Evolutionary conservation across 2,888 invertebrate species (phyloP).

Genomic region (Campaea margaritaria): DNA sequence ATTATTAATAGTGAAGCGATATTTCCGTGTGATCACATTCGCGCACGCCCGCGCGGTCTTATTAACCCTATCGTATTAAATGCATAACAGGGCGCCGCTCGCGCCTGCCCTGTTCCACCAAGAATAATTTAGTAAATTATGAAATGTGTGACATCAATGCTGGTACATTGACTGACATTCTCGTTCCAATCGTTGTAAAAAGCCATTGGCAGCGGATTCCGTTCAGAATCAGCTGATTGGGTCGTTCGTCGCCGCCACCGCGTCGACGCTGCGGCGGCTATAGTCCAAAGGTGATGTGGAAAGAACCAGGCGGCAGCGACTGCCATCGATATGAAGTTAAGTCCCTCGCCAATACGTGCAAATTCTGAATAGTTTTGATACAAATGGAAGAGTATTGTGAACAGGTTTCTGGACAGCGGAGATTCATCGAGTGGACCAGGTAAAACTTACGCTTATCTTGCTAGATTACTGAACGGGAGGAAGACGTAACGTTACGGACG

Average conservation of each 20-base stretch:
- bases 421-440: conserved; percentile 53
- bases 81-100: conserved; percentile 61
- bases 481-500: conserved; percentile 1
- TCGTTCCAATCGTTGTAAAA: conserved; percentile 57
- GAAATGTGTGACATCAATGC: conserved; percentile 75
- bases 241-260: conserved; percentile 73
- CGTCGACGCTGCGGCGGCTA: conserved; percentile 61
- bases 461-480: conserved; percentile 4
- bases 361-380: conserved; percentile 44
- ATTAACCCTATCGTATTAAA: conserved; percentile 64
- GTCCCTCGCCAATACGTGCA: conserved; percentile 56
- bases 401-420: conserved; percentile 49
- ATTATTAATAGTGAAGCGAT: conserved; percentile 70
- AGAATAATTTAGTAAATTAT: conserved; percentile 57
- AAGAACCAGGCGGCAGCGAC: conserved; percentile 59
- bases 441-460: conserved; percentile 19
- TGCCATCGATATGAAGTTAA: conserved; percentile 56
- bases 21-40: conserved; percentile 73
- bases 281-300: conserved; percentile 42
- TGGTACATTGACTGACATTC: conserved; percentile 74
- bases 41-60: conserved; percentile 60
- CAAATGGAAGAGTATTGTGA: conserved; percentile 69
- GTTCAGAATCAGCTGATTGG: conserved; percentile 72
- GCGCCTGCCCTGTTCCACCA: conserved; percentile 53
- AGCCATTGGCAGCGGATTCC: conserved; percentile 73